A percentile compares a stretch with the other conserved stretches of the same genome.
Evolutionary conservation across 2,113 vertebrate genomes (phyloP).

Genomic region (Nannobrachium achirus): DNA sequence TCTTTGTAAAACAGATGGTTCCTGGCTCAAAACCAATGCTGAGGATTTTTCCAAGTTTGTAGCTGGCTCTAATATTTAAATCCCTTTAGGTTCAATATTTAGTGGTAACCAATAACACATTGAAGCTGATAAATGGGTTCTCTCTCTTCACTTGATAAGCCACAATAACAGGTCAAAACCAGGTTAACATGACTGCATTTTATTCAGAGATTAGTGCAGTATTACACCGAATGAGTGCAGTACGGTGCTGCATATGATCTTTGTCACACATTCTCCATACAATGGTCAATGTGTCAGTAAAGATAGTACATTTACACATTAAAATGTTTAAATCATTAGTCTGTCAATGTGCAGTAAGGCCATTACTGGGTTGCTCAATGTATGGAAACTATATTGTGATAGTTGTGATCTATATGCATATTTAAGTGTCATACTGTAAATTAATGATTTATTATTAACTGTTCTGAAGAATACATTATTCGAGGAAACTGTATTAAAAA

Average conservation of each 20-base stretch:
- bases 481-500: slow-evolving; percentile 29
- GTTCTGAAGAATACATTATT: slow-evolving; percentile 55
- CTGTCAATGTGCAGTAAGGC: slow-evolving; percentile 51
- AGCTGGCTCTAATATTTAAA: too few species aligned
- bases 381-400: slow-evolving; percentile 45
- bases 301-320: slow-evolving; percentile 57
- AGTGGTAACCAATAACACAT: too few species aligned
- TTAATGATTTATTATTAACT: slow-evolving; percentile 26
- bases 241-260: slow-evolving; percentile 58
- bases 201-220: slow-evolving; percentile 49
- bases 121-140: too few species aligned
- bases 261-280: slow-evolving; percentile 55
- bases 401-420: slow-evolving; percentile 35
- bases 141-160: too few species aligned
- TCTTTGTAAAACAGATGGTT: too few species aligned
- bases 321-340: slow-evolving; percentile 37
- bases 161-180: too few species aligned
- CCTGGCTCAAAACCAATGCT: too few species aligned
- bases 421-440: slow-evolving; percentile 28
- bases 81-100: too few species aligned
- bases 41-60: too few species aligned
- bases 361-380: slow-evolving; percentile 39
- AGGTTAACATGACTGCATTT: slow-evolving; percentile 32
- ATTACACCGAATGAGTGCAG: slow-evolving; percentile 51
- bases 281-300: slow-evolving; percentile 63